Base-by-base conservation (phyloP, 2,113 vertebrate species). In the Erythrocebus patas region DNA sequence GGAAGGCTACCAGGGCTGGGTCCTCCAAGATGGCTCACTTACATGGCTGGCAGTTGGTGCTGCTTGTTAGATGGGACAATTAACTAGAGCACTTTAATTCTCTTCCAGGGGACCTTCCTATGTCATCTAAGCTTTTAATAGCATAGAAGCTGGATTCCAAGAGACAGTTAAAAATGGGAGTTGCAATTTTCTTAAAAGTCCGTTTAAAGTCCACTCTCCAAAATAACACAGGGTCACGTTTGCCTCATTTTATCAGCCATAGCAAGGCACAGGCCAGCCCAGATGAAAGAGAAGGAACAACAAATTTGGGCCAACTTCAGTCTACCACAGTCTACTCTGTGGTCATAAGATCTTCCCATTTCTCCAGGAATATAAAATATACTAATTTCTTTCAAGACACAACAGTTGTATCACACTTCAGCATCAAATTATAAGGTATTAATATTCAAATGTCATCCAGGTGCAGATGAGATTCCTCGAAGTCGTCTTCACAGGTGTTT, bases 1-100 rank as follows among this genome's bases (percentile, higher is more conserved):
- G 27, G 72, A 78, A 91, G 9, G 13, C 9, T 35, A 8, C 1
- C 0, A 6, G 11, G 11, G 0, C 38, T 52, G 27, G 7, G 22
- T 27, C 9, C 7, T 80, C 61, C 27, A 57, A 7, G 43, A 38
- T 1, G 23, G 45, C 50, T 93, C 12, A 4, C 20, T 86, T 3
- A 8, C 3, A 9, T 23, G 20, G 13, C 13, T 20, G 50, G 32
- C 20, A 9, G 0, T 76, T 17, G 8, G 18, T 23, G 1, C 48
- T 59, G 20, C 20, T 61, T 75, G 2, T 40, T 35, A 87, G 30
- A 4, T 45, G 57, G 68, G 11, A 2, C 14, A 4, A 2, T 50
- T 70, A 13, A 20, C 43, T 89, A 76, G 32, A 89, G 22, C 0
- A 32, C 4, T 45, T 89, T 40, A 18, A 40, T 66, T 84, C 35